Percentiles rank a stretch among this genome's conserved stretches.
Evolutionary conservation across 2,888 invertebrate species (phyloP).

Genomic region (Odontomyia ornata): DNA sequence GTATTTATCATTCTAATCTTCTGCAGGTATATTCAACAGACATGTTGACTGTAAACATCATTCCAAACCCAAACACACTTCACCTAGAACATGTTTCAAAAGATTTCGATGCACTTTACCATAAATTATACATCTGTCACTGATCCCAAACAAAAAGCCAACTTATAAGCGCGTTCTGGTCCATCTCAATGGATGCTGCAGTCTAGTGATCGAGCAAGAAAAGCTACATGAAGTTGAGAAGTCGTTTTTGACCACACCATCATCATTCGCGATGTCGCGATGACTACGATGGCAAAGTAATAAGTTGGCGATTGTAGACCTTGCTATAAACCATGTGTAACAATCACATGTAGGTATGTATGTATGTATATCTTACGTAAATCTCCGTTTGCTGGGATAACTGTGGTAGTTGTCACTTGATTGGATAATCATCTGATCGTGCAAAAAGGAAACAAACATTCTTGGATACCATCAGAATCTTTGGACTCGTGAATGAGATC

Average conservation of each 20-base stretch:
- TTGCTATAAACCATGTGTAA: too few relatives aligned
- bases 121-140: constrained; percentile 34
- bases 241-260: not conserved
- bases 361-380: not conserved
- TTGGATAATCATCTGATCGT: constrained; percentile 3
- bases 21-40: too few relatives aligned
- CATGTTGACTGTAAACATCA: too few relatives aligned
- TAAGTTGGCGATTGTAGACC: too few relatives aligned
- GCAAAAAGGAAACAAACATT: not conserved
- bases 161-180: not conserved
- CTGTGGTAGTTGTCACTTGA: not conserved
- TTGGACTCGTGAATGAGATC: too few relatives aligned
- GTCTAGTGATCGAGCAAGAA: not conserved
- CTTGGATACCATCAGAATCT: not conserved
- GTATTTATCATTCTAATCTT: too few relatives aligned
- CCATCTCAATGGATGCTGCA: constrained; percentile 1
- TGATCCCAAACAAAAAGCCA: constrained; percentile 28
- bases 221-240: not conserved
- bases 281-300: not conserved
- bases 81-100: constrained; percentile 15
- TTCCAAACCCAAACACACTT: not conserved
- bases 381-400: constrained; percentile 2
- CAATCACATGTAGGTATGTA: not conserved
- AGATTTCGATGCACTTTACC: constrained; percentile 3
- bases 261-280: not conserved